A percentile compares a stretch with the other conserved stretches of the same genome.
Evolutionary conservation across 92 coral and sea anemone species (phyloP).

Genomic region (Isaurus tuberculatus): DNA sequence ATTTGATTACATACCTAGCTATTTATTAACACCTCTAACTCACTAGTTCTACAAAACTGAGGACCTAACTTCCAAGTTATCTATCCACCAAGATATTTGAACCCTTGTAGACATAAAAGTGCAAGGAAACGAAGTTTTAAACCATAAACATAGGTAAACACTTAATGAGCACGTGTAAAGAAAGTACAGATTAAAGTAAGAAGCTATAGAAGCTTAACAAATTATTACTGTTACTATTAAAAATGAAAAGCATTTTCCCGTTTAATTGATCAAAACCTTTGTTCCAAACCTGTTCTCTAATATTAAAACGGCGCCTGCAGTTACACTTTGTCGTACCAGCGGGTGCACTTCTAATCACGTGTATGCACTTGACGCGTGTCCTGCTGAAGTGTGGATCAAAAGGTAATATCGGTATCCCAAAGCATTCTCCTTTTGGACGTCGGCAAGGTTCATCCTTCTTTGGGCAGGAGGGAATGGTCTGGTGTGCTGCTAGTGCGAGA

Average conservation of each 20-base stretch:
- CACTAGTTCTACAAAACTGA: too few species aligned
- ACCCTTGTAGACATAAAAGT: too few species aligned
- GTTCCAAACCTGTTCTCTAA: slow-evolving; percentile 8
- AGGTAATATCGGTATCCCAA: not conserved
- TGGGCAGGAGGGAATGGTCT: not conserved
- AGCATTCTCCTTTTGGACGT: slow-evolving; percentile 2
- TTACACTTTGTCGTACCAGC: slow-evolving; percentile 4
- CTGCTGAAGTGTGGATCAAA: not conserved
- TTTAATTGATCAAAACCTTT: not conserved
- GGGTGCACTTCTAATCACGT: slow-evolving; percentile 13
- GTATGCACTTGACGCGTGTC: slow-evolving; percentile 10
- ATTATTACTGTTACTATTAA: too few species aligned
- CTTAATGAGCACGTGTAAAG: too few species aligned
- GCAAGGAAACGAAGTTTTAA: too few species aligned
- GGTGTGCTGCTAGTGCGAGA: not conserved
- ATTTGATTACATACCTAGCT: too few species aligned
- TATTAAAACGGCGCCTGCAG: not conserved
- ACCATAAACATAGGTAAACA: too few species aligned
- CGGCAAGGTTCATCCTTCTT: not conserved
- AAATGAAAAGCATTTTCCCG: not conserved
- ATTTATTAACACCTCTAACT: too few species aligned
- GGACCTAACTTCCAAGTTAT: too few species aligned
- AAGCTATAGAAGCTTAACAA: too few species aligned
- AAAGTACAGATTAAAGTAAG: too few species aligned
- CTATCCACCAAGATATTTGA: too few species aligned